Base-by-base conservation (phyloP, 2,113 vertebrate genomes). In the Alces alces region DNA sequence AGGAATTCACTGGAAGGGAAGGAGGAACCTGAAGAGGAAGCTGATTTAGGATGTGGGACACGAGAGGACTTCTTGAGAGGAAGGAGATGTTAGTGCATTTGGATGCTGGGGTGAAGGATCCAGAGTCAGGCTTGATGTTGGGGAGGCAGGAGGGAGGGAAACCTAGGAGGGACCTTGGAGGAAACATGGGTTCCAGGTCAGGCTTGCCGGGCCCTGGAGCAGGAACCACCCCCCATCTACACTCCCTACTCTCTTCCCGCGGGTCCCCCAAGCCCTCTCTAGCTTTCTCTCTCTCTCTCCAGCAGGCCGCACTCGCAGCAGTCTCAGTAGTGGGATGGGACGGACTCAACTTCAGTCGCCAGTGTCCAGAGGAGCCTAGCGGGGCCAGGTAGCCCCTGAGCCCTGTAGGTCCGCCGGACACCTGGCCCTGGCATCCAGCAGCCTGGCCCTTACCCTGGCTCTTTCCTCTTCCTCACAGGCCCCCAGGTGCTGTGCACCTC, bases 381-480 rank as follows among this genome's bases (percentile, higher is more conserved):
- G 13, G 27, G 47, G 79, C 55, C 96, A 95, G 96, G 96, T 95
- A 97, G 28, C 36, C 9, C 43, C 52, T 13, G 73, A 91, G 43
- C 55, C n/a, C 30, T 11, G 55, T 25, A 85, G 50, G 25, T 47
- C 50, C 3, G 73, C 47, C 60, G 60, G 13, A 27, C 58, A 5
- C 85, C 61, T 30, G 61, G 28, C 6, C 21, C n/a, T 17, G 1
- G 43, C 28, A n/a, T 17, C 70, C 47, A 14, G 55, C 36, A 80
- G 16, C 89, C n/a, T 50, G 0, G 61, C n/a, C 47, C 11, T 47
- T 70, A 92, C 50, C 25, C 12, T 66, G 23, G 10, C 64, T 60
- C 79, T 84, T 47, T 66, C 66, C 91, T 93, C 88, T 78, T 66
- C 66, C 36, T 60, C 19, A 21, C 96, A 96, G 97, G 64, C 52